A percentile compares a stretch with the other conserved stretches of the same genome.
These are phyloP conservation scores for Drosophila helvetica DNA, from an alignment of 2,888 invertebrate genomes.

Conservation along the genomic window DNA sequence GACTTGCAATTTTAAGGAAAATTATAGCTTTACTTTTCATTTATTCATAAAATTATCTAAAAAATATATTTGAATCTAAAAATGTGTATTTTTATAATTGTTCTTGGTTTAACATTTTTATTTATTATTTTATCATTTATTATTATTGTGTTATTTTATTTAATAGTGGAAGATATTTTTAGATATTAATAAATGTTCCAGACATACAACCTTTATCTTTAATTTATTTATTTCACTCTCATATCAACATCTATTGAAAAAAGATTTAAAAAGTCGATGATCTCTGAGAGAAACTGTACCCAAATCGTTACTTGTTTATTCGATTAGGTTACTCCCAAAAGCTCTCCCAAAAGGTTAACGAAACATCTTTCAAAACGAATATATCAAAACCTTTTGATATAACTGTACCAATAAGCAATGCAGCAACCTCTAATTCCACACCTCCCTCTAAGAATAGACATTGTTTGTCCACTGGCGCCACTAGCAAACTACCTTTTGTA, in stretches of 20 bases:
- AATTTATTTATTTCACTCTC: neutral
- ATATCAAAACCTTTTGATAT: neutral
- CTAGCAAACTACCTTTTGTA: neutral
- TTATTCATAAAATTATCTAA: neutral
- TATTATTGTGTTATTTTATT: no score
- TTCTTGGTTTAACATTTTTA: no score
- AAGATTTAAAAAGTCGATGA: neutral
- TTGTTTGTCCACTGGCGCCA: neutral
- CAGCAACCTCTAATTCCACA: no score
- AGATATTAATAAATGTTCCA: no score
- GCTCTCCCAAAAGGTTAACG: neutral
- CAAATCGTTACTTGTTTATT: no score
- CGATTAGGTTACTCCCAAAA: no score
- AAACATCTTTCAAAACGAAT: neutral
- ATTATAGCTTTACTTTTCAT: neutral
- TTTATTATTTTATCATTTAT: no score
- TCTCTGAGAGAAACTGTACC: neutral
- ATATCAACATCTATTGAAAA: neutral
- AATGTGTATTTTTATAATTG: neutral
- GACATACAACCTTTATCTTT: no score
- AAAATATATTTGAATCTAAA: neutral
- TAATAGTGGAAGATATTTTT: no score
- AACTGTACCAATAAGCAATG: neutral
- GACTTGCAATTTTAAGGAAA: neutral
- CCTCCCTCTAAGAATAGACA: neutral